Evolutionary conservation across 2,888 invertebrate genomes (phyloP).

Genomic region (Phengaris arion): DNA sequence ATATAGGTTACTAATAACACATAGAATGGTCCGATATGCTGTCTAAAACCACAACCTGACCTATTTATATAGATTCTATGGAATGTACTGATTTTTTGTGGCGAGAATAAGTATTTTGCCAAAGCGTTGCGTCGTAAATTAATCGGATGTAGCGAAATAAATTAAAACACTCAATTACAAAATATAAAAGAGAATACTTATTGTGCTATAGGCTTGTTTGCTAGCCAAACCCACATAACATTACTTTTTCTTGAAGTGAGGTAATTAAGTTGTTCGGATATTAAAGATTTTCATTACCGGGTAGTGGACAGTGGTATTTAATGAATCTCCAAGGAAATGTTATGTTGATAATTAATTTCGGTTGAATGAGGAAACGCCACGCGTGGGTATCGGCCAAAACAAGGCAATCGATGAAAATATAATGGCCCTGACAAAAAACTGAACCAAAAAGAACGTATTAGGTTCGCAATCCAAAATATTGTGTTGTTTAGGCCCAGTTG

Average conservation of each 20-base stretch:
- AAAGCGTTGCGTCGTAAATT: not conserved
- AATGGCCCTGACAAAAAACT: not conserved
- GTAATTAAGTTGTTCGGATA: not conserved
- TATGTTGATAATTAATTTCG: slow-evolving; percentile 15
- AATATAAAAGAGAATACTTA: too few relatives aligned
- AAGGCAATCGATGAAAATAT: not conserved
- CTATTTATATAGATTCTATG: not conserved
- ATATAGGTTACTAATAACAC: too few relatives aligned
- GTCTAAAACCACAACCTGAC: too few relatives aligned
- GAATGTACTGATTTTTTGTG: not conserved
- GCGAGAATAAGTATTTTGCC: not conserved
- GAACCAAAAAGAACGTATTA: not conserved
- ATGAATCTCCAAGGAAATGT: not conserved
- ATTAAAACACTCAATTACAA: not conserved
- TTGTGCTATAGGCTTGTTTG: not conserved
- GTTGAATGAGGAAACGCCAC: not conserved
- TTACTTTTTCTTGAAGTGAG: not conserved
- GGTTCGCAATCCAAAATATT: too few relatives aligned
- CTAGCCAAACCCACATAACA: not conserved
- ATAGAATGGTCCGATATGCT: too few relatives aligned
- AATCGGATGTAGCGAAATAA: not conserved
- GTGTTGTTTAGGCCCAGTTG: too few relatives aligned
- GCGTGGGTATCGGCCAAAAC: not conserved
- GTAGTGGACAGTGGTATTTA: not conserved
- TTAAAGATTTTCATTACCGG: not conserved